Evolutionary conservation across 1,140 invertebrate genomes (phyloP).

Genomic region (Nilaparvata lugens): DNA sequence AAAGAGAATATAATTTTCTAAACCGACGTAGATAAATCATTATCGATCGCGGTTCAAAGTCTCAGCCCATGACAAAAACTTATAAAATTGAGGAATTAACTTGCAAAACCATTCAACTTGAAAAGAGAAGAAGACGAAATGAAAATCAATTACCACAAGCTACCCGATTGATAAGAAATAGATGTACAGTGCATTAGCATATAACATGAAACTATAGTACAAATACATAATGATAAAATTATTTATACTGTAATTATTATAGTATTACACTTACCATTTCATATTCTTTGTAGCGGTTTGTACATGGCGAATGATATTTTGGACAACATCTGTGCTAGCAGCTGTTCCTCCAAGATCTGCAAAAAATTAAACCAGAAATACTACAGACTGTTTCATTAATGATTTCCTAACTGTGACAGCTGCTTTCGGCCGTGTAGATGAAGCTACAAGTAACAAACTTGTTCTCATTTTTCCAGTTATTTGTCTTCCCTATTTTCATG

Average conservation of each 20-base stretch:
- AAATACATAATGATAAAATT: background rate
- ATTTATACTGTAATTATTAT: too few species aligned
- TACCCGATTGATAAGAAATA: background rate
- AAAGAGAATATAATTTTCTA: too few species aligned
- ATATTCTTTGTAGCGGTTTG: slow-evolving; percentile 18
- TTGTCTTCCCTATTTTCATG: background rate
- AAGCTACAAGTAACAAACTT: background rate
- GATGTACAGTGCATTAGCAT: background rate
- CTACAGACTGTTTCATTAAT: background rate
- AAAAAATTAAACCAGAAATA: slow-evolving; percentile 10
- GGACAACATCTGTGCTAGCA: slow-evolving; percentile 47
- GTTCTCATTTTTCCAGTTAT: background rate
- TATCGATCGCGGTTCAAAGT: too few species aligned
- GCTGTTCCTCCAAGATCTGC: slow-evolving; percentile 45
- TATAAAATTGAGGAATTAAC: too few species aligned
- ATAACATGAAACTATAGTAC: too few species aligned
- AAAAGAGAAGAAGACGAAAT: too few species aligned
- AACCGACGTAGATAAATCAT: too few species aligned
- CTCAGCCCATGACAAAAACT: too few species aligned
- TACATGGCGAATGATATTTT: slow-evolving; percentile 41
- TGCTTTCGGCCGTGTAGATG: too few species aligned
- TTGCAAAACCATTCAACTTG: too few species aligned
- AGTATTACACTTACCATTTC: slow-evolving; percentile 19
- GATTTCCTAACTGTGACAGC: too few species aligned
- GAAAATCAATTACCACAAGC: too few species aligned